These are phyloP conservation scores for Forbesichthys papilliferus DNA, from an alignment of 2,113 vertebrate species.

Conservation along the genomic window DNA sequence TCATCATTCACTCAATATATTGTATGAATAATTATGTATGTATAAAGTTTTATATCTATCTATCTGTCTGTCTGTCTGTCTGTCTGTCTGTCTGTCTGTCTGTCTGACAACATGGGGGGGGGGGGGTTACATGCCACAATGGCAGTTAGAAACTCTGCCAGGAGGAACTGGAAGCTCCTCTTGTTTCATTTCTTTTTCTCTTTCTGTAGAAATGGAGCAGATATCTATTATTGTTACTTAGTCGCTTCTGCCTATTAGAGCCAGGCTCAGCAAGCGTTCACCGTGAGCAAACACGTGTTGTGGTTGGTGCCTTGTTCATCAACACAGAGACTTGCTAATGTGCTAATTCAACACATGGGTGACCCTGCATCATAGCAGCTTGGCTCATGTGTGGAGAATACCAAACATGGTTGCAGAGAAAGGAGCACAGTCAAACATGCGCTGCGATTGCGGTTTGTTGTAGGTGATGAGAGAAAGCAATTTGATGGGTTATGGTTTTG, in stretches of 20 bases:
- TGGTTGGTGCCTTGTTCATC: too few species aligned
- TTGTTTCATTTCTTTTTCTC: background rate
- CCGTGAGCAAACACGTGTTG: too few species aligned
- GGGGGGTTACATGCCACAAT: slow-evolving; percentile 15
- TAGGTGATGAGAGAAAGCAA: too few species aligned
- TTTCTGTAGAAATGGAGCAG: background rate
- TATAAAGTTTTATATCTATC: too few species aligned
- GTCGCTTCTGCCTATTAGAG: background rate
- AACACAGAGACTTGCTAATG: slow-evolving; percentile 33
- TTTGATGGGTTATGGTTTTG: too few species aligned
- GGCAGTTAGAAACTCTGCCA: slow-evolving; percentile 13
- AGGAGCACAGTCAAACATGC: background rate
- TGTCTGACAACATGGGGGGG: background rate
- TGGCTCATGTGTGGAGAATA: slow-evolving; percentile 29
- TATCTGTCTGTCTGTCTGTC: slow-evolving; percentile 9
- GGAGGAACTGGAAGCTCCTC: too few species aligned
- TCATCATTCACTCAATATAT: too few species aligned
- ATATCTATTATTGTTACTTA: background rate
- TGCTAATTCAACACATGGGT: slow-evolving; percentile 41
- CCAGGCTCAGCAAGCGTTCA: background rate
- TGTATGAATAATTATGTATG: too few species aligned
- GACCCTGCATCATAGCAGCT: slow-evolving; percentile 21
- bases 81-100: slow-evolving; percentile 29
- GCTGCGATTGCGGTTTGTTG: too few species aligned
- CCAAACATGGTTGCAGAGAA: slow-evolving; percentile 1